Evolutionary conservation across 23 tunicate genomes (phyloP).

Genomic region (Trididemnum clinides): DNA sequence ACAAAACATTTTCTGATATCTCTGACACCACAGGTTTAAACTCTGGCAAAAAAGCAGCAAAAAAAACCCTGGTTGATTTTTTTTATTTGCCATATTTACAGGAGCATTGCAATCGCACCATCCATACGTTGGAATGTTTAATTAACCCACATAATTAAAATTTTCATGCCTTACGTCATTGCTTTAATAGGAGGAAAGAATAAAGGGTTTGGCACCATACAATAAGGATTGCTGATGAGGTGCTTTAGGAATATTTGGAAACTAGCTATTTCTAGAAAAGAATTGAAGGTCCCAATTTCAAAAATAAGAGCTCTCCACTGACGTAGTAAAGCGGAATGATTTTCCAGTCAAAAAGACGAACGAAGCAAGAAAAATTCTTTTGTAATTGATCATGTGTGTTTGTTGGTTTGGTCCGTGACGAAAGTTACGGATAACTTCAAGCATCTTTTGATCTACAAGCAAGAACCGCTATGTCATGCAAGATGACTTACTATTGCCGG

Average conservation of each 20-base stretch:
- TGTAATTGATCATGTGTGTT: too few relatives aligned
- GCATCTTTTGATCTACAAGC: constrained; percentile 3
- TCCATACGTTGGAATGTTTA: neutral
- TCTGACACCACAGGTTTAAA: neutral
- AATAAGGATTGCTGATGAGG: too few relatives aligned
- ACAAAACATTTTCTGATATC: neutral
- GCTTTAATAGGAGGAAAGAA: neutral
- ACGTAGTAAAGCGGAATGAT: neutral
- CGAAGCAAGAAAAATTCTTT: neutral
- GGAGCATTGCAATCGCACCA: neutral
- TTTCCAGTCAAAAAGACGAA: neutral
- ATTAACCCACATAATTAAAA: neutral
- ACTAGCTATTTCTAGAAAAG: neutral
- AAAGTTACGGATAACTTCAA: neutral
- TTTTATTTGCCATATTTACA: too few relatives aligned
- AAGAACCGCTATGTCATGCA: neutral
- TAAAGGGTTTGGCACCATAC: too few relatives aligned
- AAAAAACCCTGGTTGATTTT: neutral
- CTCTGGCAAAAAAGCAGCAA: neutral
- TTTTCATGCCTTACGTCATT: too few relatives aligned
- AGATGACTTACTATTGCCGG: neutral
- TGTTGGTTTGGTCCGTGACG: neutral
- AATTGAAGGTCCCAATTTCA: neutral
- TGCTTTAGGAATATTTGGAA: too few relatives aligned
- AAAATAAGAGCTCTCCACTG: neutral